Conservation (phyloP, 2,797 vertebrate genomes). For the Pipistrellus pygmaeus region DNA sequence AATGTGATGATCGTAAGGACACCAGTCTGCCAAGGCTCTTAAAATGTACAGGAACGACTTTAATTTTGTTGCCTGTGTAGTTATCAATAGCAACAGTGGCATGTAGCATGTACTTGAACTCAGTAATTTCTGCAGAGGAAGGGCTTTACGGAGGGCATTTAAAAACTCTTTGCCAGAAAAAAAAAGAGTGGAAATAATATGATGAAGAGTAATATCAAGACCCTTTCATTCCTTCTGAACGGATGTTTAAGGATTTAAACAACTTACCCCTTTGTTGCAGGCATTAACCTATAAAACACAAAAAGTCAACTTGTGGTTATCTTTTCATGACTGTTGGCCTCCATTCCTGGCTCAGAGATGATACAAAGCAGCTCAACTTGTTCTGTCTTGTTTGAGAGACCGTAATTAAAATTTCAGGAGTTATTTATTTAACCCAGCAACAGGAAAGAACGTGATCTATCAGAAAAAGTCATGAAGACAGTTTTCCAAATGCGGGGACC, state of each 20-base stretch:
- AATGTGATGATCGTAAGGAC: conserved; percentile 51
- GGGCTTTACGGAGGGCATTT: background rate
- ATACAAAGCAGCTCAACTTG: conserved; percentile 71
- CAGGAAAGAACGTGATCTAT: conserved; percentile 39
- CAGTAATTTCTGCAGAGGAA: background rate
- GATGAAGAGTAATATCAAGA: conserved; percentile 42
- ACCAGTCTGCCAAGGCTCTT: background rate
- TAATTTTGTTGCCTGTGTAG: background rate
- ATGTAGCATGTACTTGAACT: conserved; percentile 44
- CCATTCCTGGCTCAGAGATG: conserved; percentile 64
- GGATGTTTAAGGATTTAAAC: conserved; percentile 50
- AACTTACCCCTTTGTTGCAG: background rate
- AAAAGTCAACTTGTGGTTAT: conserved; percentile 48
- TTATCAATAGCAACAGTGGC: background rate
- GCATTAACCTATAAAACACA: conserved; percentile 55
- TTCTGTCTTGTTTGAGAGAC: conserved; percentile 62
- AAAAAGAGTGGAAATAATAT: conserved; percentile 32
- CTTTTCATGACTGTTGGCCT: conserved; percentile 59
- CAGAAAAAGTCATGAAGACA: conserved; percentile 42
- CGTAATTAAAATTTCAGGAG: conserved; percentile 71
- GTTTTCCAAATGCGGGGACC: conserved; percentile 26
- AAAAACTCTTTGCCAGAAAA: conserved; percentile 26
- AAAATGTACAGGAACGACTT: conserved; percentile 19
- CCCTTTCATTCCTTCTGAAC: conserved; percentile 52
- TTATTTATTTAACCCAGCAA: conserved; percentile 68